phyloP scores from a whole-genome alignment of 2,888 invertebrate genomes.

The Pristionchus arcanus region DNA sequence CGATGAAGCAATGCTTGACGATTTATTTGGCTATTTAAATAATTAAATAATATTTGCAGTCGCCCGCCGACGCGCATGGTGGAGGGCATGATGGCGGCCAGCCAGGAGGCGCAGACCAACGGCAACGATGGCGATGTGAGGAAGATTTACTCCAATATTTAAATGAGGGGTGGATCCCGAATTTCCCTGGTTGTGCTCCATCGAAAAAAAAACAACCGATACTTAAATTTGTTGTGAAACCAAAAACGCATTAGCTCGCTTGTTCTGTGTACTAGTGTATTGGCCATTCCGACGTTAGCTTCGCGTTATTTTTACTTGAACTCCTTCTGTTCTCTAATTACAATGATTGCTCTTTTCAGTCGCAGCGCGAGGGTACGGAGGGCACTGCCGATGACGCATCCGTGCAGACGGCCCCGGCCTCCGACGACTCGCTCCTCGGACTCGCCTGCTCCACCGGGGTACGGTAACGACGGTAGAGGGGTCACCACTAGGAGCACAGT shows the following conservation, averaged over 20 bases:
- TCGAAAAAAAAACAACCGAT: no score
- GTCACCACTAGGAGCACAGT: neutral
- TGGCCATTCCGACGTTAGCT: no score
- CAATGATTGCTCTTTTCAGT: neutral
- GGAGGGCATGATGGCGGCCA: conserved; percentile 68
- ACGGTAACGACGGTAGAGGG: conserved; percentile 67
- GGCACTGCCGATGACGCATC: conserved; percentile 47
- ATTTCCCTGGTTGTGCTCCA: neutral
- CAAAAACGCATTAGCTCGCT: neutral
- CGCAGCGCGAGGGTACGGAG: conserved; percentile 50
- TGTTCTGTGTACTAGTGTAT: no score
- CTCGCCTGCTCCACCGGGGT: conserved; percentile 97
- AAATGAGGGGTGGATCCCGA: neutral
- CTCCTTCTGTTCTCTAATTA: neutral
- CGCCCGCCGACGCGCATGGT: conserved; percentile 66
- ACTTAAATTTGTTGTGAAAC: neutral
- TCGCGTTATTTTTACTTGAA: neutral
- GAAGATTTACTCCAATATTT: neutral
- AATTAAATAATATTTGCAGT: conserved; percentile 45
- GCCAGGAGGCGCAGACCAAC: conserved; percentile 62
- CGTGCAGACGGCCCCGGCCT: conserved; percentile 82
- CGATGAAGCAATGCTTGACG: no score
- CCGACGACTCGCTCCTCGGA: conserved; percentile 95
- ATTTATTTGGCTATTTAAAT: no score
- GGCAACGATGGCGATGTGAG: conserved; percentile 40